Base-by-base conservation (phyloP, 2,888 invertebrate species). In the Schizaphis graminum region DNA sequence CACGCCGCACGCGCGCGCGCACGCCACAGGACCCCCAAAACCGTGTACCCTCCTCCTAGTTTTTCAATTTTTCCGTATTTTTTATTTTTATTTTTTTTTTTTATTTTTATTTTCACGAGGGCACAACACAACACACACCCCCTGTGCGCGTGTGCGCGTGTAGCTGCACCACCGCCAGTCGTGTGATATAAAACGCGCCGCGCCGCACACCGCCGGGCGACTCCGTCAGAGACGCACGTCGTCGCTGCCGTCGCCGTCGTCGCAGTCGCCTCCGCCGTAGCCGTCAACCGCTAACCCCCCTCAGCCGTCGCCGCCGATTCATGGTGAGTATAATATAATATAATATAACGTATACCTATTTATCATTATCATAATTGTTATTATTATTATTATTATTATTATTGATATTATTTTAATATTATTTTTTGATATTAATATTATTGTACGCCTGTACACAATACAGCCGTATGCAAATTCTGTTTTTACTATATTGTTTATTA, bases 171-270 rank as follows among this genome's bases (percentile, higher is more conserved):
- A 53, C 1, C 67, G 16, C 1, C 57, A 77, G 77, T 47, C 44
- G 44, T 47, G 7, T 7, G 0, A 8, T 77, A 41, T 77, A 77
- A 16, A 21, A 53, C 53, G 21, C 77, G 35, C 77, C 77, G 77
- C 77, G 21, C 77, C 56, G 89, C 89, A 89, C 88, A 49, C 67
- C 90, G 67, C 24, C n/a, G 77, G 67, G 77, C 77, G 77, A 77
- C 77, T 77, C 67, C 77, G 77, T 77, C 77, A 77, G 35, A 41
- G 35, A 77, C 77, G 77, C 67, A 77, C 77, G 77, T 77, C 77
- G 77, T 28, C 28, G 28, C 21, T n/a, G 35, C 2, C 67, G n/a
- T 16, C 0, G 11, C 5, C n/a, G n/a, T 28, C 67, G 1, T 28
- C 26, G 28, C 61, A n/a, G n/a, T 1, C 67, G 21, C 77, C 77